Percentiles rank a stretch among this genome's conserved stretches.
Evolutionary conservation across 2,888 invertebrate genomes (phyloP).

Genomic region (Tachina lurida): DNA sequence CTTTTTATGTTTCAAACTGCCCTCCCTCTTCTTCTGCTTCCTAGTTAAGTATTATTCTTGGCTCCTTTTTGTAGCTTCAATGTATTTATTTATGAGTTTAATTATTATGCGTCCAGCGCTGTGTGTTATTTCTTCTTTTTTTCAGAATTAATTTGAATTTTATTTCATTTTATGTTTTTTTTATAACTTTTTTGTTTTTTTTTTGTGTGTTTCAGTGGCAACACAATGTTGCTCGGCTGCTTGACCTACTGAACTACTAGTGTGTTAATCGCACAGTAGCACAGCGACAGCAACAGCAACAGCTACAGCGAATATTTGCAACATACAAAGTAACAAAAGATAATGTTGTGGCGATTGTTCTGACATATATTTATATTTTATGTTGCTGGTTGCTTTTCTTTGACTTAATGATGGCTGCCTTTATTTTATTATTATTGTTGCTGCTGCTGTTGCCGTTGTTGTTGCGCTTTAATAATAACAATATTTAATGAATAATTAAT

Average conservation of each 20-base stretch:
- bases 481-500: slow-evolving; percentile 68
- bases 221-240: slow-evolving; percentile 51
- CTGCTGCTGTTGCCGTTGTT: slow-evolving; percentile 43
- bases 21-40: slow-evolving; percentile 12
- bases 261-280: slow-evolving; percentile 32
- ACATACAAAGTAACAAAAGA: slow-evolving; percentile 48
- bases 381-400: slow-evolving; percentile 8
- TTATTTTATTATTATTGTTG: slow-evolving; percentile 29
- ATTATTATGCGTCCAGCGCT: slow-evolving; percentile 66
- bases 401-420: not conserved
- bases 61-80: slow-evolving; percentile 35
- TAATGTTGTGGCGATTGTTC: slow-evolving; percentile 41
- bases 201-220: slow-evolving; percentile 17
- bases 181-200: not conserved
- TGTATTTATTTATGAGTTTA: slow-evolving; percentile 56
- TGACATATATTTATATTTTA: slow-evolving; percentile 19
- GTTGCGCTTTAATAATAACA: slow-evolving; percentile 52
- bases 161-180: slow-evolving; percentile 9
- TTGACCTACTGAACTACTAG: slow-evolving; percentile 71
- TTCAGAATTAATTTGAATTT: slow-evolving; percentile 66
- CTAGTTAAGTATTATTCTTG: slow-evolving; percentile 6
- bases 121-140: slow-evolving; percentile 37
- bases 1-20: slow-evolving; percentile 51
- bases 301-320: slow-evolving; percentile 25
- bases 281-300: slow-evolving; percentile 22